Conservation (phyloP, 2,888 invertebrate genomes). For the Andrena bicolor region DNA sequence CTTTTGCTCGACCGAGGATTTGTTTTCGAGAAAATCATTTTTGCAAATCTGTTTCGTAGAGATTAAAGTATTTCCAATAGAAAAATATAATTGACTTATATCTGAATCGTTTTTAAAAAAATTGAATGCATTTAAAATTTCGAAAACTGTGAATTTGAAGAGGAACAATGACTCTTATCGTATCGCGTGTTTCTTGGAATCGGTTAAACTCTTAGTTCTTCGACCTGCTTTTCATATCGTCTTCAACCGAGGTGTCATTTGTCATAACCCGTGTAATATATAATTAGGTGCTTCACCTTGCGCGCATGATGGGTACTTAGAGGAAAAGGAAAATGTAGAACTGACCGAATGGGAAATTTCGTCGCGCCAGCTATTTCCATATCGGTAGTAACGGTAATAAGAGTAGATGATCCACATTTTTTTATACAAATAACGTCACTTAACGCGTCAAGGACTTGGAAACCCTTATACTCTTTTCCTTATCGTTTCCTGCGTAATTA, state of each 20-base stretch:
- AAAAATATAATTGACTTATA: too few relatives aligned
- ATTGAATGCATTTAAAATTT: background rate
- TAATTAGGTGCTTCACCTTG: conserved; percentile 1
- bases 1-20: too few relatives aligned
- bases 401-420: background rate
- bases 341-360: conserved; percentile 20
- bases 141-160: background rate
- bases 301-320: background rate
- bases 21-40: too few relatives aligned
- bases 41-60: too few relatives aligned
- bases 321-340: background rate
- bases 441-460: background rate
- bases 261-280: background rate
- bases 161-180: background rate
- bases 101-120: background rate
- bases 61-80: too few relatives aligned
- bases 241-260: background rate
- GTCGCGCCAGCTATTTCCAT: background rate
- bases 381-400: background rate
- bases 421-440: background rate
- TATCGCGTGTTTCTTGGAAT: background rate
- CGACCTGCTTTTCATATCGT: background rate
- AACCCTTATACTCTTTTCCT: conserved; percentile 33
- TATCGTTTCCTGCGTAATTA: background rate
- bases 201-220: background rate